Evolutionary conservation across 1,140 invertebrate genomes (phyloP).

Genomic region (Aphelinus atriplicis): DNA sequence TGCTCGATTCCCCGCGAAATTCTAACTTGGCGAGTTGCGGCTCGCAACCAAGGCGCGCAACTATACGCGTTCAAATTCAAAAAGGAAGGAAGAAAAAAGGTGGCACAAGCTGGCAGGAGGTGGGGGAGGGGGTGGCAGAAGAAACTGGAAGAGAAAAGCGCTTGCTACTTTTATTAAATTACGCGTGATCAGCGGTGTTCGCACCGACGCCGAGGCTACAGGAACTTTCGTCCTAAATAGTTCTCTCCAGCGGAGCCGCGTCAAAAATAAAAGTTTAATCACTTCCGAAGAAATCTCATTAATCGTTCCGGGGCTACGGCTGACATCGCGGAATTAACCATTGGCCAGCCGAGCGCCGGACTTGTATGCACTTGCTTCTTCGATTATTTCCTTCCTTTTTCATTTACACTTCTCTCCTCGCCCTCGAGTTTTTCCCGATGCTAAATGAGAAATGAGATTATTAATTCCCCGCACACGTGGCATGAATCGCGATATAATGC

Average conservation of each 20-base stretch:
- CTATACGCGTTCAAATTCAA: no score
- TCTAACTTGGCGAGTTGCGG: no score
- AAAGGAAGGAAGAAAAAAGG: no score
- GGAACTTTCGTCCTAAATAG: neutral
- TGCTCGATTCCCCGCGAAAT: no score
- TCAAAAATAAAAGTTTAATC: conserved; percentile 33
- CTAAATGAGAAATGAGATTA: neutral
- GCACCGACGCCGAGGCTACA: neutral
- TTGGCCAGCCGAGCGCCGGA: neutral
- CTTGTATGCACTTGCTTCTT: no score
- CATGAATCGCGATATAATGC: neutral
- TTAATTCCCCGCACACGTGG: neutral
- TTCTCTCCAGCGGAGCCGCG: neutral
- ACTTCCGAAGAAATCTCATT: conserved; percentile 36
- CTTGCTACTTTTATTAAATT: conserved; percentile 28
- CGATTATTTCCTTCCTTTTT: neutral
- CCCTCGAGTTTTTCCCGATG: no score
- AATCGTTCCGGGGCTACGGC: conserved; percentile 10
- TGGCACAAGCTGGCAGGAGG: neutral
- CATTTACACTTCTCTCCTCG: neutral
- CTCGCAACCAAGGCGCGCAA: no score
- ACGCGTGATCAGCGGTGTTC: conserved; percentile 3
- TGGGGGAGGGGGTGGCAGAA: neutral
- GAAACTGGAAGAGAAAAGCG: neutral
- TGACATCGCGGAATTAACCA: conserved; percentile 28